Percentiles rank a stretch among this genome's conserved stretches.
Evolutionary conservation across 2,797 vertebrate species (phyloP).

Genomic region (Centroberyx gerrardi): DNA sequence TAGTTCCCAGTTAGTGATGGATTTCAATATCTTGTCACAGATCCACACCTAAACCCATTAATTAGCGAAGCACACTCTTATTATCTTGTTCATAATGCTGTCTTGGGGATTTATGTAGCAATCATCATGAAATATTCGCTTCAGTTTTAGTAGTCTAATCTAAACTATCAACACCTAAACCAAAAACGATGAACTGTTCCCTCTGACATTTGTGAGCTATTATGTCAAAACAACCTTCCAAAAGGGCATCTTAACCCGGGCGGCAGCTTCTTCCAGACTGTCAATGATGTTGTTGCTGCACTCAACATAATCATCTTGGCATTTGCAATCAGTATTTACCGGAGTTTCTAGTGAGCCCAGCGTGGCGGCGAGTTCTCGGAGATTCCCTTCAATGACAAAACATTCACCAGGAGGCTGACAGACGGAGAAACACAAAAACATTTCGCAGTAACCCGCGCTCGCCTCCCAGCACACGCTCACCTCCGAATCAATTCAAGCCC

Average conservation of each 20-base stretch:
- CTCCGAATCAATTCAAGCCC: conserved; percentile 57
- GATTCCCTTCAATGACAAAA: conserved; percentile 58
- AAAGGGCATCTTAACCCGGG: conserved; percentile 27
- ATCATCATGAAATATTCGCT: background rate
- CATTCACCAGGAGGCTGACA: conserved; percentile 37
- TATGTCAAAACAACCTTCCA: conserved; percentile 15
- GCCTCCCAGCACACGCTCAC: conserved; percentile 51
- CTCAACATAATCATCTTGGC: conserved; percentile 48
- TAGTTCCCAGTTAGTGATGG: too few relatives aligned
- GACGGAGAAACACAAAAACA: conserved; percentile 47
- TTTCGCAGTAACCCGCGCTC: conserved; percentile 44
- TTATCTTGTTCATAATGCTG: background rate
- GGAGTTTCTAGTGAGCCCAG: conserved; percentile 31
- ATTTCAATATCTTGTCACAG: too few relatives aligned
- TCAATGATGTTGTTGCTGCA: conserved; percentile 1
- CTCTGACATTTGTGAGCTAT: conserved; percentile 16
- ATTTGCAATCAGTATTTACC: conserved; percentile 69
- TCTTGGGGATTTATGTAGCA: background rate
- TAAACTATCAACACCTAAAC: background rate
- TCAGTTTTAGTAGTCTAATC: background rate
- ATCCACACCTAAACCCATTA: background rate
- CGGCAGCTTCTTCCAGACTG: conserved; percentile 9
- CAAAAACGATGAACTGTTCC: background rate
- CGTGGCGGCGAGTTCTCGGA: conserved; percentile 50
- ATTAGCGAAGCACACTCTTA: too few relatives aligned